phyloP scores from a whole-genome alignment of 2,888 invertebrate genomes.

The Sinhomidia bicolor region DNA sequence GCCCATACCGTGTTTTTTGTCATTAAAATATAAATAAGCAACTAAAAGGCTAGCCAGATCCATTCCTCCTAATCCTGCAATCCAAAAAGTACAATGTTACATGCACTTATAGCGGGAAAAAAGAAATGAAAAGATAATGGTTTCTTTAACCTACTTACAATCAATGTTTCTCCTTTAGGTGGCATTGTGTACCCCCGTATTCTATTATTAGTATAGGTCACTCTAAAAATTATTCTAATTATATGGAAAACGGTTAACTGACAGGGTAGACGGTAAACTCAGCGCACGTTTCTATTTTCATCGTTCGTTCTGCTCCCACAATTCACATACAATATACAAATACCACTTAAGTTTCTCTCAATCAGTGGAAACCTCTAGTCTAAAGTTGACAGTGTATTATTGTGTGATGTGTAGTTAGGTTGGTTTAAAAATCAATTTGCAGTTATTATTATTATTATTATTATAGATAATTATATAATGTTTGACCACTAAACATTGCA shows the following conservation, averaged over 20 bases:
- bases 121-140: too few species aligned
- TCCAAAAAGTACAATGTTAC: not conserved
- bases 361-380: not conserved
- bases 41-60: too few species aligned
- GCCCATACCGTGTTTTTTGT: not conserved
- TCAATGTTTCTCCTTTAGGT: not conserved
- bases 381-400: not conserved
- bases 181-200: too few species aligned
- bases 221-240: not conserved
- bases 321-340: not conserved
- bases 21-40: too few species aligned
- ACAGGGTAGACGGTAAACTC: conserved; percentile 4
- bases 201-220: not conserved
- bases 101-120: too few species aligned
- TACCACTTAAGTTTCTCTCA: too few species aligned
- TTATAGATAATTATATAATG: too few species aligned
- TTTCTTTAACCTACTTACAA: not conserved
- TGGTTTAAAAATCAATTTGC: too few species aligned
- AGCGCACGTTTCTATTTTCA: too few species aligned
- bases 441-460: too few species aligned
- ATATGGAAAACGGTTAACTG: not conserved
- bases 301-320: not conserved
- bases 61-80: not conserved
- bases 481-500: too few species aligned
- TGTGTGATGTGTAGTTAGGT: not conserved